Conservation (phyloP, 2,888 invertebrate species). For the Galerucella pusilla region DNA sequence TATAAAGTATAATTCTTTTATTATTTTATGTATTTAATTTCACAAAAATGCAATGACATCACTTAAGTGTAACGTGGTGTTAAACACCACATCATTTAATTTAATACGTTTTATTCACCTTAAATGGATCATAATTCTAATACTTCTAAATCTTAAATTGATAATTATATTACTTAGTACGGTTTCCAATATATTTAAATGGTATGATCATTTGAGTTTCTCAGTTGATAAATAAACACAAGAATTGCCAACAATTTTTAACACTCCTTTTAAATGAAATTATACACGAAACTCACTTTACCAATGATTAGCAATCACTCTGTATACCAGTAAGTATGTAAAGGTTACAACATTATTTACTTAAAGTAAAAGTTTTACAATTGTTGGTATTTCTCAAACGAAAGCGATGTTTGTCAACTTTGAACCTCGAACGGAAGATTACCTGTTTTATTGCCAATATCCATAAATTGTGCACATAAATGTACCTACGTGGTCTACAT, state of each 20-base stretch:
- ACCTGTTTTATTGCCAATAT: neutral
- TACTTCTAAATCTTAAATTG: too few species aligned
- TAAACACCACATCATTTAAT: too few species aligned
- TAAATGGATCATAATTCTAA: too few species aligned
- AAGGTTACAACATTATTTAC: constrained; percentile 30
- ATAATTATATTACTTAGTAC: neutral
- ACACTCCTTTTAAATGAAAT: neutral
- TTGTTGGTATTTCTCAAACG: constrained; percentile 24
- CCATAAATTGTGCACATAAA: neutral
- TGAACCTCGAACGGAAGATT: neutral
- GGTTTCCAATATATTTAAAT: neutral
- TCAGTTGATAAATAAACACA: neutral
- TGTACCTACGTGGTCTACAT: neutral
- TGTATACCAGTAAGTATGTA: neutral
- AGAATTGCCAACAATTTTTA: neutral
- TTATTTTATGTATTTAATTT: too few species aligned
- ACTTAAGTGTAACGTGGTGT: too few species aligned
- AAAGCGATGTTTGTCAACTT: constrained; percentile 15
- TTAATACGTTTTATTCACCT: too few species aligned
- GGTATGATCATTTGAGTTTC: neutral
- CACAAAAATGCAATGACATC: too few species aligned
- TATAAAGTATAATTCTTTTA: too few species aligned
- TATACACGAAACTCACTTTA: neutral
- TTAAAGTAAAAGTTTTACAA: constrained; percentile 28
- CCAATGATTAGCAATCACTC: constrained; percentile 3